Base-by-base conservation (phyloP, 2,888 invertebrate species). In the Desoria tigrina region DNA sequence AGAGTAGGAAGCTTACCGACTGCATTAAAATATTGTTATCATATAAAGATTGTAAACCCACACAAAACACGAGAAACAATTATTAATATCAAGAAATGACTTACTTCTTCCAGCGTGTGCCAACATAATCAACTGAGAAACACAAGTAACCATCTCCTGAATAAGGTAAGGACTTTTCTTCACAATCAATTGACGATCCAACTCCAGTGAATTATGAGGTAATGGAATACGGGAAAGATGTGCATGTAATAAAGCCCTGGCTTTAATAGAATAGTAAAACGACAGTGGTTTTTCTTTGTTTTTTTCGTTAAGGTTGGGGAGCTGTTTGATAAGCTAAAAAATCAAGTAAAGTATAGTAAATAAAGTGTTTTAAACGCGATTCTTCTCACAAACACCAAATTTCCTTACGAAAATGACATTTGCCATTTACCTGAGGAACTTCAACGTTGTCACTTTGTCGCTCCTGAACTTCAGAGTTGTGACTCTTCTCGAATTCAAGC, bases 81-180 rank as follows among this genome's bases (percentile, higher is more conserved):
- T 42, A 42, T 4, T 21, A 18, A 53, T 23, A n/a, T 18, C 37
- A 32, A 18, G 27, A 18, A 23, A 37, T 18, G 23, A 83, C 87
- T 86, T 81, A 90, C 92, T 88, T 84, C 94, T 87, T 74, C 92
- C 86, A 66, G 94, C 92, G 79, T 94, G 92, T 16, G 92, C 93
- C 68, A 95, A 84, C 79, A 94, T 87, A 66, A 95, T 93, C 51
- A 98, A 84, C 80, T 96, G 94, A 78, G 95, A 92, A 16, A 94
- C 90, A 79, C 95, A 94, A 78, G 91, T 92, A 61, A 98, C 91
- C 92, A 98, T 96, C 82, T 99, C 98, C 77, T 96, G 93, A 61
- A 99, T 89, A 50, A 99, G 86, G 80, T 94, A 94, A 0, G 97
- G 96, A 79, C 93, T 92, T 80, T 96, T 94, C 74, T 89, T 90